Evolutionary conservation across 2,888 invertebrate species (phyloP).

Genomic region (Hyalella azteca): DNA sequence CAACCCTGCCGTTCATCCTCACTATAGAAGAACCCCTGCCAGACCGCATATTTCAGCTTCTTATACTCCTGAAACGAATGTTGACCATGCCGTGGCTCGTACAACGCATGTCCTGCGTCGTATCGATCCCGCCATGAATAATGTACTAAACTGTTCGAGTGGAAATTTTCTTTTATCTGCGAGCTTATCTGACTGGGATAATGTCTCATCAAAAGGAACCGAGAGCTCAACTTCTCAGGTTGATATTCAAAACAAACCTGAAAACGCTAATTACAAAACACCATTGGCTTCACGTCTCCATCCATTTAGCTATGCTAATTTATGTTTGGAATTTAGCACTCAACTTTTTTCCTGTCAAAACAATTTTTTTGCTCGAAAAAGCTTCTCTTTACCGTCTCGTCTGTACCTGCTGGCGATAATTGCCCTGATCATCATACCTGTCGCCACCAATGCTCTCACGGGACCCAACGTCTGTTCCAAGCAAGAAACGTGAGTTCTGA

Average conservation of each 20-base stretch:
- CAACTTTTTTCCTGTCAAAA: too few relatives aligned
- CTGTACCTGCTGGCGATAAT: background rate
- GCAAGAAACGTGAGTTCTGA: slow-evolving; percentile 73
- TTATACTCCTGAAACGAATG: background rate
- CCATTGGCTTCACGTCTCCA: background rate
- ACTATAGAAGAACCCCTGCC: background rate
- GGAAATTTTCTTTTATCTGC: too few relatives aligned
- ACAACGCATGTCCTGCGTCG: too few relatives aligned
- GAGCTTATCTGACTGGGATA: too few relatives aligned
- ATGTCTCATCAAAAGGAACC: too few relatives aligned
- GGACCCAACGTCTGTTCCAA: slow-evolving; percentile 82
- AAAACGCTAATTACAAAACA: background rate
- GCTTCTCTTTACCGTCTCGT: slow-evolving; percentile 1
- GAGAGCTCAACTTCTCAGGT: too few relatives aligned
- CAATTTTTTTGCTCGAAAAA: background rate
- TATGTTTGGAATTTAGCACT: too few relatives aligned
- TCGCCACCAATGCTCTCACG: slow-evolving; percentile 64
- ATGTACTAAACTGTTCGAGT: too few relatives aligned
- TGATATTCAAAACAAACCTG: too few relatives aligned
- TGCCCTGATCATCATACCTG: background rate
- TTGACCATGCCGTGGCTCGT: too few relatives aligned
- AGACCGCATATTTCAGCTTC: background rate
- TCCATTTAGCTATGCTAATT: too few relatives aligned
- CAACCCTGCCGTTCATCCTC: background rate
- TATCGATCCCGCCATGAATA: too few relatives aligned